Percentiles rank a stretch among this genome's conserved stretches.
Conservation (phyloP, 2,888 invertebrate genomes). For the Acrocera orbiculus region DNA sequence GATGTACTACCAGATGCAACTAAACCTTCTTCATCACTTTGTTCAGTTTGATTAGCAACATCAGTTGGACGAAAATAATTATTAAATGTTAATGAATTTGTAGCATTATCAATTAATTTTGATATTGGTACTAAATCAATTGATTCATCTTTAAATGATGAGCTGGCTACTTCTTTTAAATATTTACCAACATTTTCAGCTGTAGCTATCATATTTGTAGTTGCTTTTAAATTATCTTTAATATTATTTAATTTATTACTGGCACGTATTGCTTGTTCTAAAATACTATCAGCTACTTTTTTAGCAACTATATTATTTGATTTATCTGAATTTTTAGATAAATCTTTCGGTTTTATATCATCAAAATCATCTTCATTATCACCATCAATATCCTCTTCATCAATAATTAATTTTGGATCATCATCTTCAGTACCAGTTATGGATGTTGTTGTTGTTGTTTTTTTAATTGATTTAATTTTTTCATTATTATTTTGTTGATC, state of each 20-base stretch:
- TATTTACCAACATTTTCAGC: constrained; percentile 29
- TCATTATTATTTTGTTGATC: constrained; percentile 8
- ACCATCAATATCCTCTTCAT: constrained; percentile 24
- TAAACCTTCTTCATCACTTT: constrained; percentile 53
- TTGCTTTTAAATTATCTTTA: constrained; percentile 33
- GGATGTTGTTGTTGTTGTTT: constrained; percentile 17
- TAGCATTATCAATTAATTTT: constrained; percentile 57
- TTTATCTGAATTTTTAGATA: constrained; percentile 2
- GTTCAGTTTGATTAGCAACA: constrained; percentile 27
- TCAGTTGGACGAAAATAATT: constrained; percentile 38
- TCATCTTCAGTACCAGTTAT: constrained; percentile 37
- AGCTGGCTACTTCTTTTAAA: constrained; percentile 27
- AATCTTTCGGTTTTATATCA: constrained; percentile 15
- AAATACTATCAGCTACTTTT: constrained; percentile 39
- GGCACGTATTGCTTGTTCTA: constrained; percentile 34
- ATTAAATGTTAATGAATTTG: constrained; percentile 40
- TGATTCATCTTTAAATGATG: constrained; percentile 34
- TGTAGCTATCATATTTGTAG: constrained; percentile 40
- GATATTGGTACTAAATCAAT: constrained; percentile 63
- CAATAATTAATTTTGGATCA: constrained; percentile 32
- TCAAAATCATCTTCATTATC: constrained; percentile 15
- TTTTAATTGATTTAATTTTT: neutral
- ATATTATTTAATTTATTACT: constrained; percentile 11
- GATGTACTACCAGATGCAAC: constrained; percentile 62
- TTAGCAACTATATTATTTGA: constrained; percentile 36